Base-by-base conservation (phyloP, 2,113 vertebrate species). In the Melospiza melodia region DNA sequence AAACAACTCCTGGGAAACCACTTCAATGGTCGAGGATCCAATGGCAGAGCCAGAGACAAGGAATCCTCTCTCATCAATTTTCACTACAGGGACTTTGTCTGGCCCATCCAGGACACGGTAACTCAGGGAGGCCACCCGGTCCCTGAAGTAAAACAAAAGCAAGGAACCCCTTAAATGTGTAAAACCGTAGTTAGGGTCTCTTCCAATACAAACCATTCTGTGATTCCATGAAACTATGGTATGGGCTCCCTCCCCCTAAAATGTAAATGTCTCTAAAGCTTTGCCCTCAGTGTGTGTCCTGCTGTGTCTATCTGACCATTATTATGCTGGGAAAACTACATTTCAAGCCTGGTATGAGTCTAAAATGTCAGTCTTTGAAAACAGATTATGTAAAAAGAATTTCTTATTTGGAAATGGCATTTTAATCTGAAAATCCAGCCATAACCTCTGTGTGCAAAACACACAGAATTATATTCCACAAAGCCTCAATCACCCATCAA, bases 1-100 rank as follows among this genome's bases (percentile, higher is more conserved):
- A 51, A 98, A 98, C 33, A 97, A 89, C 90, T 99, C 99, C 30
- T 99, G 99, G 2, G 99, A 99, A 69, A 97, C 98, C 79, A 99
- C 97, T 97, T 99, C 98, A 12, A 99, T 92, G 2, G 98, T 98
- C 33, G 99, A 98, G 2, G 93, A 97, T 57, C 99, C 99, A 0
- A 99, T 98, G 39, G 97, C 94, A 11, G 99, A 98, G 7, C 99
- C 98, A 1, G 99, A 98, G 7, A 78, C 97, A 46, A 99, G 98
- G 51, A 98, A 94, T 71, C 99, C 99, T 76, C 98, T 98, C 69
- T 98, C 98, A 44, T 99, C 98, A 1, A 99, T 94, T 51, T 98
- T 98, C 48, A 99, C 98, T 1, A 99, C 93, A n/a, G 98, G 97
- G 72, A 86, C 69, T 90, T 98, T 98, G 57, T 98, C 98, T 1